Base-by-base conservation (phyloP, 2,888 invertebrate genomes). In the Orchestes rusci region DNA sequence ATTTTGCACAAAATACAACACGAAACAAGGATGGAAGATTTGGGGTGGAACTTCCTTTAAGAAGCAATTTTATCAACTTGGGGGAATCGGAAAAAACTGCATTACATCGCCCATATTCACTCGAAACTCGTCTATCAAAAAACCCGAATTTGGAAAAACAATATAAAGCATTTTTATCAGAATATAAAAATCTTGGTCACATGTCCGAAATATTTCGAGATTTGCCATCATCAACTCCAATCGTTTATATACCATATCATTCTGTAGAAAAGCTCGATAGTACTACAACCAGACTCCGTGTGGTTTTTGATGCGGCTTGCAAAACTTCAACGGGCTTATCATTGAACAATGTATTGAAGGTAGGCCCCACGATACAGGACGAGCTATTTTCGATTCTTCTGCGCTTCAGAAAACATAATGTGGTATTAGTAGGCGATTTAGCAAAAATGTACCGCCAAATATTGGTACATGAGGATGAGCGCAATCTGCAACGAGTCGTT, bases 171-270 rank as follows among this genome's bases (percentile, higher is more conserved):
- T 29, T 29, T 29, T 29, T 29, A 8, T 4, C 7, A 23, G 53
- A 53, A 32, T 52, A 52, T 34, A 12, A 34, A 27, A 16, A 16
- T 5, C 30, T 52, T 15, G 43, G 43, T 13, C 50, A 53, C 34
- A 45, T 45, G 43, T 37, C 36, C 23, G 23, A 23, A 23, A 23
- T 23, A 7, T 23, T 10, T 7, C 7, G 10, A 23, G 10, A 23
- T 10, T 5, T 23, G 10, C 23, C 5, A 7, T 23, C 23, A 23
- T 23, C 23, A 5, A 7, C 10, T 23, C 23, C 23, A 19, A 23
- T 3, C 2, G 20, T 23, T 19, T 36, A 36, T 43, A 15, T 46
- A 2, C 46, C 46, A 3, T 43, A 46, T 16, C 46, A 46, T 37
- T 15, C 31, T 16, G 46, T 46, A 4, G 8, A 17, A 12, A 46